These are phyloP conservation scores for Ectobius pallidus DNA, from an alignment of 2,888 invertebrate genomes.

Conservation along the genomic window DNA sequence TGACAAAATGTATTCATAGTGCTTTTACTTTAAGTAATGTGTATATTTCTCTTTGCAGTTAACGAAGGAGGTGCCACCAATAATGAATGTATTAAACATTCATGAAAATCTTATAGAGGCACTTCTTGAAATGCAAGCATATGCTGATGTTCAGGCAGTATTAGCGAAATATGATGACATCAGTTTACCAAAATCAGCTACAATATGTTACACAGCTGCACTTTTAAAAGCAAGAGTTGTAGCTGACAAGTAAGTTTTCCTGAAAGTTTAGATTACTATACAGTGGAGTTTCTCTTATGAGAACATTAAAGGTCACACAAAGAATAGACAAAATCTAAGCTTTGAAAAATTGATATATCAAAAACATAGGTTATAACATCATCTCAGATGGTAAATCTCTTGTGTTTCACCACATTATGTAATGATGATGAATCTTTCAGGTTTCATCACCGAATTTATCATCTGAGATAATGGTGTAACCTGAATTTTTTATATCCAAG, in stretches of 20 bases:
- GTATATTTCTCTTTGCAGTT: slow-evolving; percentile 59
- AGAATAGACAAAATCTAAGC: no score
- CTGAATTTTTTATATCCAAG: no score
- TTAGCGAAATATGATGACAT: slow-evolving; percentile 94
- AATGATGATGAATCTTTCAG: neutral
- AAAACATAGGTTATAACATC: no score
- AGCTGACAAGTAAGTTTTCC: slow-evolving; percentile 71
- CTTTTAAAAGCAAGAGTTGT: slow-evolving; percentile 89
- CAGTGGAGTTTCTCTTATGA: no score
- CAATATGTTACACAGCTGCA: slow-evolving; percentile 94
- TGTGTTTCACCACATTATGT: neutral
- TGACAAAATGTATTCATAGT: no score
- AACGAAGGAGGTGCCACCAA: slow-evolving; percentile 94
- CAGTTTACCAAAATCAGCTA: slow-evolving; percentile 91
- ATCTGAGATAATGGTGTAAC: no score
- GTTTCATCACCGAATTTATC: no score
- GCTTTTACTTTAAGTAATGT: no score
- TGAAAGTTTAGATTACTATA: no score
- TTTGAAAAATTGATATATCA: no score
- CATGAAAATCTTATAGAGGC: slow-evolving; percentile 97
- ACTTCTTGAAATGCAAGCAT: slow-evolving; percentile 92
- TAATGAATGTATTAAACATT: slow-evolving; percentile 90
- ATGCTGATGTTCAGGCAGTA: slow-evolving; percentile 94
- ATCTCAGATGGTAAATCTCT: no score
- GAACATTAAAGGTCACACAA: no score